Evolutionary conservation across 2,797 vertebrate genomes (phyloP), one percentile per base, ranked within the genome.

Genomic region (Parauchenoglanis ngamensis): DNA sequence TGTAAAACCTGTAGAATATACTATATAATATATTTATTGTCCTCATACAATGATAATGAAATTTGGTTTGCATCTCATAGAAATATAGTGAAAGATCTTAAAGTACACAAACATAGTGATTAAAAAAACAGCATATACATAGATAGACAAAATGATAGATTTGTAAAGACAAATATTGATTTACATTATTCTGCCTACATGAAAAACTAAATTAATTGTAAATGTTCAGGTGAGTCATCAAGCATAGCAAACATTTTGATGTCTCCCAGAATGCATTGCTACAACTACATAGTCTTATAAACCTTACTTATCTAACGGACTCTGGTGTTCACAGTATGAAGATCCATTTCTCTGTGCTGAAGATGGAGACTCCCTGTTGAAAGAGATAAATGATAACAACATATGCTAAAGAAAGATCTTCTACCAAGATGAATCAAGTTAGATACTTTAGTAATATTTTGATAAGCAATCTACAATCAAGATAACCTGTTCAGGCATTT

Each of bases 291-390:
- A 31, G 17, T 11, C 28, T 19, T 78, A 31, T 76, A 31, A 73
- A 25, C 28, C 89, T 85, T 89, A 94, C 94, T 87, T 91, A 73
- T 85, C 56, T 63, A 87, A 90, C 13, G 67, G 78, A 72, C 76
- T 88, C 19, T 84, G 88, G 12, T 93, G 90, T 76, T 90, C 88
- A 84, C 93, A 94, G 31, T 90, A 91, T 79, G 85, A 88, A n/a
- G 93, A 94, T 86, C 78, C 63, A 65, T 94, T 94, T 88, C 78
- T 92, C 87, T 82, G 84, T 6, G 80, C 76, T 65, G 91, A 72
- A 67, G 90, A 90, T 13, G 90, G 56, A 40, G 79, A 70, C 40
- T 91, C 93, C 87, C 94, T 95, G 72, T 83, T 61, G 25, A 61
- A 77, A 67, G 54, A 3, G 10, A 84, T 15, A 86, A 35, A 63